Conservation (phyloP, 2,113 vertebrate genomes). For the Caracal caracal region DNA sequence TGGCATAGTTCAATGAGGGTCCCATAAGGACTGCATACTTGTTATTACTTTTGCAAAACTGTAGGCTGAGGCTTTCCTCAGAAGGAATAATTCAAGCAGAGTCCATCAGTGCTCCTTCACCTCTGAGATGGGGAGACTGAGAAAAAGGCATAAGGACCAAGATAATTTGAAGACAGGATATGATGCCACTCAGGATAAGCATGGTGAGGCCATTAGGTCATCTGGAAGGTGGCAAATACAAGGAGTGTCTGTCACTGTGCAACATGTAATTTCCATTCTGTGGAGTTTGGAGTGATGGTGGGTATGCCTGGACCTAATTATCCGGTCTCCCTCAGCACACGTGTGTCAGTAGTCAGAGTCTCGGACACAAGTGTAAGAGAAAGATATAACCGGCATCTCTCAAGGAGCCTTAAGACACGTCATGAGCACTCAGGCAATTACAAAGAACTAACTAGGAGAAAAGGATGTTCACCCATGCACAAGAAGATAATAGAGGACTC, state of each 20-base stretch:
- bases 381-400: background rate
- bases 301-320: background rate
- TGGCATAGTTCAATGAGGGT: background rate
- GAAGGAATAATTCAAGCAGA: background rate
- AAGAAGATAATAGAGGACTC: background rate
- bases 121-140: background rate
- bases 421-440: background rate
- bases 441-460: background rate
- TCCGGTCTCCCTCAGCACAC: background rate
- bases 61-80: background rate
- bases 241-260: background rate
- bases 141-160: background rate
- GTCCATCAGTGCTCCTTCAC: background rate
- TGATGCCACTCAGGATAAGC: background rate
- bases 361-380: background rate
- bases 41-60: background rate
- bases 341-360: background rate
- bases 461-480: background rate
- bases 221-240: background rate
- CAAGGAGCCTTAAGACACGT: background rate
- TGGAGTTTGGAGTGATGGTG: background rate
- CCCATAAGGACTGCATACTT: fast-evolving
- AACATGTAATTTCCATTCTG: background rate
- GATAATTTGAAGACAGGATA: background rate
- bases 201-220: background rate